Percentiles rank a stretch among this genome's conserved stretches.
Evolutionary conservation across 2,797 vertebrate genomes (phyloP).

Genomic region (Toxotes lorentzi): DNA sequence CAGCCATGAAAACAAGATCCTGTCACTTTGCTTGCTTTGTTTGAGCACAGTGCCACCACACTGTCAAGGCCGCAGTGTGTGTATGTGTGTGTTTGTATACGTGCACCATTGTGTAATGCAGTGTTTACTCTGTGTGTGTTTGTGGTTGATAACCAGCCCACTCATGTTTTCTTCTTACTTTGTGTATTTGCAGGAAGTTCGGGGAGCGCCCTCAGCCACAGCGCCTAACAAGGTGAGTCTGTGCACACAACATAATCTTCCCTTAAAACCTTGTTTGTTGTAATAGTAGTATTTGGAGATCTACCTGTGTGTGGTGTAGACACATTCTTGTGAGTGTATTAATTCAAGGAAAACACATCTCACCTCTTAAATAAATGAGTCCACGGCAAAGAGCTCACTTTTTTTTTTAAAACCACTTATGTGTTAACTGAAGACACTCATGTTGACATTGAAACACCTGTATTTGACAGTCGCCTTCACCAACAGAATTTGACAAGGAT

Average conservation of each 20-base stretch:
- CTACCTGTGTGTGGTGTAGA: not conserved
- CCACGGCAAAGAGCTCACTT: not conserved
- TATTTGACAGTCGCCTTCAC: not conserved
- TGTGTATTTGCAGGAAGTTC: conserved; percentile 93
- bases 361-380: not conserved
- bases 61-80: conserved; percentile 63
- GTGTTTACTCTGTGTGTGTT: conserved; percentile 67
- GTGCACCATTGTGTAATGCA: conserved; percentile 28
- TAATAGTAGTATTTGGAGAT: conserved; percentile 22
- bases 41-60: conserved; percentile 42
- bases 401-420: not conserved
- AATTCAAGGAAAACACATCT: not conserved
- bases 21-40: conserved; percentile 39
- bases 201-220: conserved; percentile 99
- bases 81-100: conserved; percentile 11
- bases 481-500: not conserved
- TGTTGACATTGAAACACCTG: not conserved
- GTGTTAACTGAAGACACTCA: not conserved
- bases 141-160: conserved; percentile 64
- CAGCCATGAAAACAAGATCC: conserved; percentile 25
- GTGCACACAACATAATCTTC: not conserved
- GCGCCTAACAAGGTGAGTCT: conserved; percentile 95
- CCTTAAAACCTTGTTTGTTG: conserved; percentile 11
- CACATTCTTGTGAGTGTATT: not conserved
- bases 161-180: conserved; percentile 72